A percentile compares a stretch with the other conserved stretches of the same genome.
These are phyloP conservation scores for Scomber colias DNA, from an alignment of 2,113 vertebrate genomes.

Conservation along the genomic window DNA sequence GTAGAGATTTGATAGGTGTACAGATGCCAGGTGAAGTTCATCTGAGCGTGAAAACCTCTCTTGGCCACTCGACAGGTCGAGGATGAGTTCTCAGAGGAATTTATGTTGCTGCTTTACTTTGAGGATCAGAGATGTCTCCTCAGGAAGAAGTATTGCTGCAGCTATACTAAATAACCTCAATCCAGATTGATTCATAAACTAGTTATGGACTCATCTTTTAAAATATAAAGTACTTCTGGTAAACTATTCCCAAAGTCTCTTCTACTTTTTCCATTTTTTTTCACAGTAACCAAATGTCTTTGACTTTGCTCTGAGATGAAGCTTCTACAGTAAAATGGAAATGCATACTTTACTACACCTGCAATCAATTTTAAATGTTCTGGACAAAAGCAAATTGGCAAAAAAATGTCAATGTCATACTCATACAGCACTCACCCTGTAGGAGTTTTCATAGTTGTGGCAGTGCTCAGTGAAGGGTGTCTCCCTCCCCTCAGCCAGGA, in stretches of 20 bases:
- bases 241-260: neutral
- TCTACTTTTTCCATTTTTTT: neutral
- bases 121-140: constrained; percentile 4
- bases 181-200: constrained; percentile 3
- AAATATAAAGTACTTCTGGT: neutral
- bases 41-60: constrained; percentile 19
- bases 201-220: neutral
- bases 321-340: neutral
- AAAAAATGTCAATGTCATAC: neutral
- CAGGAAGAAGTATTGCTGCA: neutral
- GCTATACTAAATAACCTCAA: neutral
- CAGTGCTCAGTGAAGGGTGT: constrained; percentile 92
- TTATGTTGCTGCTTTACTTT: constrained; percentile 22
- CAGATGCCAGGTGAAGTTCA: constrained; percentile 20
- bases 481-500: constrained; percentile 89
- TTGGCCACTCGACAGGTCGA: constrained; percentile 11
- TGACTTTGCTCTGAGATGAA: neutral
- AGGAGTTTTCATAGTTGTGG: constrained; percentile 89
- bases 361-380: neutral
- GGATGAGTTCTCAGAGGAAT: constrained; percentile 18
- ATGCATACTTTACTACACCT: neutral
- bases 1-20: constrained; percentile 10
- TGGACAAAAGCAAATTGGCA: neutral
- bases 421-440: constrained; percentile 83
- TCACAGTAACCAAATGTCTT: too few relatives aligned